Base-by-base conservation (phyloP, 1,140 invertebrate genomes). In the Callitettix versicolor region DNA sequence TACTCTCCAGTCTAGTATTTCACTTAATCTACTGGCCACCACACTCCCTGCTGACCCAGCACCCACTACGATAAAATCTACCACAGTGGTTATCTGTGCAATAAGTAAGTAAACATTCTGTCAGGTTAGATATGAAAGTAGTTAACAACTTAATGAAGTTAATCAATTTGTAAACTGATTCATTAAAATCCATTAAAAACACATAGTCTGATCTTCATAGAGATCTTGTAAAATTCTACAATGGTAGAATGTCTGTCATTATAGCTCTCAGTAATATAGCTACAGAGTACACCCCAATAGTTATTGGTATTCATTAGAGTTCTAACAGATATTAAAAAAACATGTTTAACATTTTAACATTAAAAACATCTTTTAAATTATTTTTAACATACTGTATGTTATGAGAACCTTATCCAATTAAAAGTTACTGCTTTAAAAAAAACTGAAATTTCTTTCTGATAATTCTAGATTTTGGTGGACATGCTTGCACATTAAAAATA, bases 21-120 rank as follows among this genome's bases (percentile, higher is more conserved):
- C 72, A 3, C 76, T 71, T 9, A 82, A 65, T 38, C 79, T 65
- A 42, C 68, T 74, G 1, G 78, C 78, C 42, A 81, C 55, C n/a
- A 78, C 75, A 44, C 72, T 69, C 7, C 79, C 79, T 6, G 76
- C 71, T 2, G 70, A 74, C 48, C 76, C 78, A 15, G 70, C 73
- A 4, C 77, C 78, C 50, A 80, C 72, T 0, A 87, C 75, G 0
- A 90, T 72, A 48, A 89, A 89, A 62, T 89, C 86, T 14, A 51
- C 48, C 5, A 26, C 18, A 18, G 34, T 87, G 84, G 63, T 87
- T 84, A 49, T 70, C 72, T 70, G 33, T 3, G 17, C 30, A 14
- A 17, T 21, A 17, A 33, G 17, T 18, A 5, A 47, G 15, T 9
- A 24, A 9, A 14, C 21, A 47, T 22, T 11, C 4, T 18, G 7